Evolutionary conservation across 2,113 vertebrate genomes (phyloP).

Genomic region (Melanerpes aurifrons): DNA sequence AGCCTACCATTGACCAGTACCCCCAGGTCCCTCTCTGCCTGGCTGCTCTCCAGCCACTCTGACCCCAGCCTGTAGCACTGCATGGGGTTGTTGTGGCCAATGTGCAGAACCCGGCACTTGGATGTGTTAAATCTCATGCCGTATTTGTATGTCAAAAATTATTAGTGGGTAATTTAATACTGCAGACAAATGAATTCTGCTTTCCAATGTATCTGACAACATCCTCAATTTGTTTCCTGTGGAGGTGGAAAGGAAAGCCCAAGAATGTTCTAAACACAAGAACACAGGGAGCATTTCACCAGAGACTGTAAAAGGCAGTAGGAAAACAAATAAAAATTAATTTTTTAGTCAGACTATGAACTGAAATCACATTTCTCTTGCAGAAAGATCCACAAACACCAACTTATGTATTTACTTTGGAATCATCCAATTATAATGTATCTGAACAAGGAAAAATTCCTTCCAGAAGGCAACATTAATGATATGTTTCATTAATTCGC

Average conservation of each 20-base stretch:
- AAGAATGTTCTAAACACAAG: not conserved
- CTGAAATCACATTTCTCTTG: not conserved
- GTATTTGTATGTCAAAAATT: conserved; percentile 6
- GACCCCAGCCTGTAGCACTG: too few species aligned
- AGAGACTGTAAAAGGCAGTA: not conserved
- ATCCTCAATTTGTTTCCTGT: not conserved
- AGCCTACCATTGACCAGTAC: too few species aligned
- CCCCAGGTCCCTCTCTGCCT: too few species aligned
- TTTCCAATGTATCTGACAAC: not conserved
- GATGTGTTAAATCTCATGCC: too few species aligned
- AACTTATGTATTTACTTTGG: not conserved
- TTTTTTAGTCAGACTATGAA: not conserved
- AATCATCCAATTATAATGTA: not conserved
- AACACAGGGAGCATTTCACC: not conserved
- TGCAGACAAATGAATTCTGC: not conserved
- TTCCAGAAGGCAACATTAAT: not conserved
- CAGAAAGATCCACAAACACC: not conserved
- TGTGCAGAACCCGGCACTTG: too few species aligned
- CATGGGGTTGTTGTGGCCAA: too few species aligned
- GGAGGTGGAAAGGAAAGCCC: not conserved
- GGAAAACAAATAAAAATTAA: not conserved
- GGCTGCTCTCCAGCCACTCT: too few species aligned
- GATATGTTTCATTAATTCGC: not conserved
- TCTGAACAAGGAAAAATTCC: not conserved
- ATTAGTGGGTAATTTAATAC: not conserved